phyloP scores from a whole-genome alignment of 2,888 invertebrate genomes.

The Aphodius granarius region DNA sequence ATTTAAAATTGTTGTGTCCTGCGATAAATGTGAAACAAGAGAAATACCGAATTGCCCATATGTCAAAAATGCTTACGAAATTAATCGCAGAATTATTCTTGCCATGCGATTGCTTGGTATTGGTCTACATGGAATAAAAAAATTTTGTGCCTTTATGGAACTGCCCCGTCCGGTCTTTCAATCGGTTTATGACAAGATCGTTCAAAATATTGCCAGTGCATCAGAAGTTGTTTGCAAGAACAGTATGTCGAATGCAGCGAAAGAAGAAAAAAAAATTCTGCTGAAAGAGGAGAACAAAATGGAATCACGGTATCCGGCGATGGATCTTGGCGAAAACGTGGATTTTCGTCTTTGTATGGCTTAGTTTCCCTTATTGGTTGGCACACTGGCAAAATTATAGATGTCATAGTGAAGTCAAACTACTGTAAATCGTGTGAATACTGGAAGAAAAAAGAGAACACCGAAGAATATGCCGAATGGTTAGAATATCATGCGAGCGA shows the following conservation, averaged over 20 bases:
- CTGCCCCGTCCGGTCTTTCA: slow-evolving; percentile 35
- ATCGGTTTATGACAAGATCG: slow-evolving; percentile 25
- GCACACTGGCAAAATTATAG: slow-evolving; percentile 15
- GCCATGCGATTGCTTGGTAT: slow-evolving; percentile 35
- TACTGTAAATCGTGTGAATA: slow-evolving; percentile 14
- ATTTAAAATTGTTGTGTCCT: slow-evolving; percentile 30
- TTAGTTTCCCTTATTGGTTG: slow-evolving; percentile 15
- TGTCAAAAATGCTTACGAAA: slow-evolving; percentile 32
- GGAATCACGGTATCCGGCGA: slow-evolving; percentile 7
- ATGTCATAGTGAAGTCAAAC: slow-evolving; percentile 14
- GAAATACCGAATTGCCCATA: slow-evolving; percentile 30
- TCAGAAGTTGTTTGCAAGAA: slow-evolving; percentile 15
- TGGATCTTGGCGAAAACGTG: slow-evolving; percentile 20
- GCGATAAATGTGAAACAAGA: slow-evolving; percentile 15
- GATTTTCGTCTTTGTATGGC: slow-evolving; percentile 10
- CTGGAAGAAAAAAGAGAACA: slow-evolving; percentile 25
- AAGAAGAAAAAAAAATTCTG: slow-evolving; percentile 13
- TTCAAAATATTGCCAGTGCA: slow-evolving; percentile 14
- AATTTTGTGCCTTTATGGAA: slow-evolving; percentile 35
- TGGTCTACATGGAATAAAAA: slow-evolving; percentile 28
- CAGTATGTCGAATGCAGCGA: slow-evolving; percentile 10
- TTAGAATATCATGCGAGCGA: slow-evolving; percentile 13
- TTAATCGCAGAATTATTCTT: slow-evolving; percentile 32
- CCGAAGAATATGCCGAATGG: slow-evolving; percentile 31
- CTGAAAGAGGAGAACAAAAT: slow-evolving; percentile 8